phyloP scores from a whole-genome alignment of 2,888 invertebrate species.

The Clepsis dumicolana region DNA sequence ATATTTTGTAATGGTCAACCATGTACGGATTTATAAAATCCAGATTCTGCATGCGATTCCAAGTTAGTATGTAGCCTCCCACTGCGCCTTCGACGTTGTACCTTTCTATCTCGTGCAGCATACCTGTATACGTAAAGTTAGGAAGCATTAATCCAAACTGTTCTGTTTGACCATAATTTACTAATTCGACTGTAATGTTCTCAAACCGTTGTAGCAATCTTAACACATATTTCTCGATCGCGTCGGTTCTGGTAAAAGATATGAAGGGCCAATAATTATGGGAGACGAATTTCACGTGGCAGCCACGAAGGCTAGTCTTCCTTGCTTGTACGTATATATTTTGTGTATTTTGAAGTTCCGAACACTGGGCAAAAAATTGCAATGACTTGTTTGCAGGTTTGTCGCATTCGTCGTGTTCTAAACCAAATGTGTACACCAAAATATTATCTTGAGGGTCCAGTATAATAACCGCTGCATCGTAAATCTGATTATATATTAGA shows the following conservation, averaged over 20 bases:
- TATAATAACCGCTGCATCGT: conserved; percentile 46
- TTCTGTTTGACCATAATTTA: conserved; percentile 48
- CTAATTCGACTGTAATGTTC: conserved; percentile 49
- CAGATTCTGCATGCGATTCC: conserved; percentile 24
- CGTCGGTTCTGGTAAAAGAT: conserved; percentile 48
- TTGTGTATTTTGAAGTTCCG: conserved; percentile 29
- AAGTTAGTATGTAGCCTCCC: conserved; percentile 49
- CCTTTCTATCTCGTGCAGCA: conserved; percentile 48
- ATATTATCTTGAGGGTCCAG: conserved; percentile 41
- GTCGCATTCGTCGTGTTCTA: conserved; percentile 38
- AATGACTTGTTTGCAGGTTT: conserved; percentile 24
- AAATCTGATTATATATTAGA: conserved; percentile 52
- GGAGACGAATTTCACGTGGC: conserved; percentile 49
- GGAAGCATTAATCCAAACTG: conserved; percentile 51
- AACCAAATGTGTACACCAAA: conserved; percentile 45
- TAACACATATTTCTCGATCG: conserved; percentile 52
- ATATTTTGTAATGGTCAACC: conserved; percentile 40
- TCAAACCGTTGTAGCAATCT: conserved; percentile 48
- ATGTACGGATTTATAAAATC: conserved; percentile 45
- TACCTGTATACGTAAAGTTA: conserved; percentile 47
- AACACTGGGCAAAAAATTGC: conserved; percentile 23
- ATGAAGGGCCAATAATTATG: conserved; percentile 54
- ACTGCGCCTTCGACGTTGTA: conserved; percentile 55
- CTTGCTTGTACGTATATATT: conserved; percentile 15
- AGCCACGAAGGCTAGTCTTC: conserved; percentile 40